A percentile compares a stretch with the other conserved stretches of the same genome.
Evolutionary conservation across 2,888 invertebrate genomes (phyloP).

Genomic region (Sarcophaga carnaria): DNA sequence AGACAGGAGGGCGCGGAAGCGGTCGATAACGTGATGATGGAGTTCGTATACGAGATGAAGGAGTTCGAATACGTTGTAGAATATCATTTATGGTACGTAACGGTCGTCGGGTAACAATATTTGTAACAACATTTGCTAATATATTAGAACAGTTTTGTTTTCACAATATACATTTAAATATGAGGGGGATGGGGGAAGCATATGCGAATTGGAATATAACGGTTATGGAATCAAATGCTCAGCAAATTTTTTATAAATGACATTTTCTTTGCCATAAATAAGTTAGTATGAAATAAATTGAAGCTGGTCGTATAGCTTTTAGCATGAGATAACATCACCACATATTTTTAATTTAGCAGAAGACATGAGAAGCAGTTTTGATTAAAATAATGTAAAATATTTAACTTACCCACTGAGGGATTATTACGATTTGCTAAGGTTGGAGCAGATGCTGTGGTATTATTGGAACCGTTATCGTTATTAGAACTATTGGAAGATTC

Average conservation of each 20-base stretch:
- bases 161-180: conserved; percentile 57
- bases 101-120: conserved; percentile 67
- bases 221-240: conserved; percentile 61
- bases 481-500: conserved; percentile 56
- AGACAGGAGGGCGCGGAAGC: neutral
- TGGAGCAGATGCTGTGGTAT: conserved; percentile 22
- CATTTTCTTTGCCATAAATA: neutral
- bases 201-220: conserved; percentile 38
- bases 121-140: conserved; percentile 69
- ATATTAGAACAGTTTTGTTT: conserved; percentile 66
- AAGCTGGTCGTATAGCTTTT: conserved; percentile 2
- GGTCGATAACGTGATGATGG: neutral
- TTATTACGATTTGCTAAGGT: conserved; percentile 30
- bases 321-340: conserved; percentile 58
- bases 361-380: neutral
- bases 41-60: conserved; percentile 30
- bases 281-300: neutral
- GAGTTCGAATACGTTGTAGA: conserved; percentile 59
- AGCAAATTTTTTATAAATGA: neutral
- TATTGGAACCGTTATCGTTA: conserved; percentile 69
- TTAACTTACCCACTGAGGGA: conserved; percentile 62
- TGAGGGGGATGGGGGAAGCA: conserved; percentile 36
- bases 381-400: neutral
- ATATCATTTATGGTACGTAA: conserved; percentile 61
- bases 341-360: neutral